Evolutionary conservation across 1,140 invertebrate genomes (phyloP), one percentile per base, ranked within the genome.

Genomic region (Drosophila seguyi): DNA sequence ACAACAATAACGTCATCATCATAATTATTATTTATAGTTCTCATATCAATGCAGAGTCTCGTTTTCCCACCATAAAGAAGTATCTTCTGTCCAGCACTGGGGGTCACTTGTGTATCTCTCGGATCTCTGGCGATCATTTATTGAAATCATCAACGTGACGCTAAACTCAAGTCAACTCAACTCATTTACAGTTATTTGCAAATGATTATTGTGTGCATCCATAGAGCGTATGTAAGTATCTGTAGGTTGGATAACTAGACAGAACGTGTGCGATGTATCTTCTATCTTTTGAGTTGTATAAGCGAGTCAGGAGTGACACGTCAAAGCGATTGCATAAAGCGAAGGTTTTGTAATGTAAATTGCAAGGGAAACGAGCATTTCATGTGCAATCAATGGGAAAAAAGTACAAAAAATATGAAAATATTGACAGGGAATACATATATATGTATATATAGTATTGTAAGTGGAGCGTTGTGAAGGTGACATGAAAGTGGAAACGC

Each of bases 111-210:
- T 71, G 25, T 50, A 67, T 27, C 58, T 63, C 22, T 50, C 36
- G 59, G 36, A 68, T 50, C 20, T 22, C 29, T 22, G 45, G 27
- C 66, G 44, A 50, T 63, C 68, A 53, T 55, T 27, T 55, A 62
- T 76, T 52, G 20, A 38, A 38, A 55, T n/a, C n/a, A 38, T 22
- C 71, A 75, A 86, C 69, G 66, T 82, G 79, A 82, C 66, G 73
- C 39, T 79, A 75, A 79, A 61, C 75, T 77, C 20, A 8, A 50
- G 44, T 62, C 59, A 22, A 16, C 63, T 38, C 41, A 29, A 68
- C 55, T 62, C 80, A 78, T 74, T 84, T 88, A 78, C 84, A 67
- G 81, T 81, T 88, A 75, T 77, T 87, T 80, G 84, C 83, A 65
- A 87, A 71, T 71, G 63, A 71, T 88, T 84, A 72, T 61, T 61